phyloP scores from a whole-genome alignment of 2,113 vertebrate genomes.

The Callithrix jacchus region DNA sequence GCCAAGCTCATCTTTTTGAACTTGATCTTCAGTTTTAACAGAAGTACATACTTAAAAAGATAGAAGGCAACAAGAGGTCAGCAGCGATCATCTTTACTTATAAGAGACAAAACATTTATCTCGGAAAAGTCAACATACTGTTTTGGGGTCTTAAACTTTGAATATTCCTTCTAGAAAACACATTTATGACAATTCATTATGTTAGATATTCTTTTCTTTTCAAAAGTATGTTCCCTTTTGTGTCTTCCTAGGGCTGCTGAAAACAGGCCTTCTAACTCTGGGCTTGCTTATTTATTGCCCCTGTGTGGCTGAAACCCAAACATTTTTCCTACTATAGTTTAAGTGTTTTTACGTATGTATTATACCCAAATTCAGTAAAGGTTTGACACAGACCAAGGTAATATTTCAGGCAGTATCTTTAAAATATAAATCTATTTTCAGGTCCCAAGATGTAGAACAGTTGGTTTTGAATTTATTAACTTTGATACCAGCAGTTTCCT shows the following conservation, averaged over 20 bases:
- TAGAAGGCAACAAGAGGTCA: background rate
- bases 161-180: background rate
- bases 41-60: background rate
- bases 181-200: background rate
- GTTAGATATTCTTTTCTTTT: background rate
- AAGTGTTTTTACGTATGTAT: slow-evolving; percentile 52
- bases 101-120: background rate
- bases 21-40: slow-evolving; percentile 11
- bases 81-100: background rate
- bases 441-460: background rate
- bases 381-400: slow-evolving; percentile 13
- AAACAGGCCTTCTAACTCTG: background rate
- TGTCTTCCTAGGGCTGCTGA: background rate
- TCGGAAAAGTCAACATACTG: background rate
- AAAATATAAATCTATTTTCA: slow-evolving; percentile 59
- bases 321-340: background rate
- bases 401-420: slow-evolving; percentile 15
- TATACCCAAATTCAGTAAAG: slow-evolving; percentile 37
- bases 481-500: background rate
- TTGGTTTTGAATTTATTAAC: slow-evolving; percentile 37
- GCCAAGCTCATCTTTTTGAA: background rate
- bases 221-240: background rate
- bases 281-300: background rate
- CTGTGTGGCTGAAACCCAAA: background rate
- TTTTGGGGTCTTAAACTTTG: background rate